Percentiles rank a stretch among this genome's conserved stretches.
Conservation (phyloP, 1,140 invertebrate species). For the Zaprionus kolodkinae region DNA sequence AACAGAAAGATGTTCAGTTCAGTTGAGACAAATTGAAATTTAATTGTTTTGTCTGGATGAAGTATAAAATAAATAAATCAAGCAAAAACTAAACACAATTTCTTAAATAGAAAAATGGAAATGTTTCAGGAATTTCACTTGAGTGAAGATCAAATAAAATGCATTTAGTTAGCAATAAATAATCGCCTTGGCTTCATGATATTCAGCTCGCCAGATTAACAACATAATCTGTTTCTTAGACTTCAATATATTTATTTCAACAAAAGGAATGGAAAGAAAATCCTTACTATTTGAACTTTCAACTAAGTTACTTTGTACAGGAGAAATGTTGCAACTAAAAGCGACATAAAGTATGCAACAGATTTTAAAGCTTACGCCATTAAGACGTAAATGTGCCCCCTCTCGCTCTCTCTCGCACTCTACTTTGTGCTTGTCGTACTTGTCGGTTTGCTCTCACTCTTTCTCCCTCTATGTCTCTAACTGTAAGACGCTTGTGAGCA, state of each 20-base stretch:
- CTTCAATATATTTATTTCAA: neutral
- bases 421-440: constrained; percentile 6
- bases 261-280: neutral
- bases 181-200: neutral
- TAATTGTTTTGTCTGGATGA: neutral
- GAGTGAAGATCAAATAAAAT: neutral
- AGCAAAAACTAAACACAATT: neutral
- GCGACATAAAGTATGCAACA: constrained; percentile 47
- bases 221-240: neutral
- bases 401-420: constrained; percentile 3
- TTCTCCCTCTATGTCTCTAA: constrained; percentile 2
- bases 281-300: neutral
- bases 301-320: neutral
- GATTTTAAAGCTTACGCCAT: constrained; percentile 69
- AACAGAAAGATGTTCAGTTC: neutral
- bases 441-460: constrained; percentile 4
- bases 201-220: neutral
- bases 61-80: neutral
- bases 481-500: constrained; percentile 64
- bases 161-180: neutral
- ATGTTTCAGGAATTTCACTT: neutral
- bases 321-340: constrained; percentile 7
- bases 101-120: no score
- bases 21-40: neutral
- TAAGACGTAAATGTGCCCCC: constrained; percentile 31